These are phyloP conservation scores for Pterocles burchelli DNA, from an alignment of 2,113 vertebrate genomes.

Conservation along the genomic window DNA sequence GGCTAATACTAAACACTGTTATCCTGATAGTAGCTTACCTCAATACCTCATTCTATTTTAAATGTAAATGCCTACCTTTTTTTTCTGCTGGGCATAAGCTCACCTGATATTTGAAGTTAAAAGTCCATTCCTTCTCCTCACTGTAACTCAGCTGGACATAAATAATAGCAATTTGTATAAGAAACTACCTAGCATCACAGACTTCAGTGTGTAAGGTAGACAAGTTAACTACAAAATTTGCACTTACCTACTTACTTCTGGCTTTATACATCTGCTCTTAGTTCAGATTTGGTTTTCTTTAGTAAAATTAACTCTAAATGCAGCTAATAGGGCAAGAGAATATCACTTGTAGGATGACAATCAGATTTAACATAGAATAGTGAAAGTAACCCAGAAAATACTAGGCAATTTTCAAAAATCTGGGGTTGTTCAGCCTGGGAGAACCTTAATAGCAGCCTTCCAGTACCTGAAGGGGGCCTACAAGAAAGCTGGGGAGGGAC, in stretches of 20 bases:
- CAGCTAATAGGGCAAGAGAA: neutral
- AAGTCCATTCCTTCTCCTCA: neutral
- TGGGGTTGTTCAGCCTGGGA: no score
- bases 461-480: no score
- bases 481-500: no score
- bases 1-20: neutral
- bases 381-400: neutral
- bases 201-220: neutral
- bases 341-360: constrained; percentile 7
- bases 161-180: neutral
- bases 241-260: neutral
- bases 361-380: constrained; percentile 7
- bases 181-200: neutral
- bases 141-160: neutral
- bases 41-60: neutral
- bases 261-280: neutral
- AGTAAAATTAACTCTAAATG: neutral
- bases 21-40: neutral
- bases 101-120: neutral
- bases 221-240: neutral
- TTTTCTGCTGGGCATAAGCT: neutral
- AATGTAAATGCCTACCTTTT: neutral
- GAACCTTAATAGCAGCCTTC: no score
- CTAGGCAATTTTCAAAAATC: neutral
- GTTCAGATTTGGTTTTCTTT: neutral